phyloP scores from a whole-genome alignment of 2,888 invertebrate species.

The Ellobium chinense region DNA sequence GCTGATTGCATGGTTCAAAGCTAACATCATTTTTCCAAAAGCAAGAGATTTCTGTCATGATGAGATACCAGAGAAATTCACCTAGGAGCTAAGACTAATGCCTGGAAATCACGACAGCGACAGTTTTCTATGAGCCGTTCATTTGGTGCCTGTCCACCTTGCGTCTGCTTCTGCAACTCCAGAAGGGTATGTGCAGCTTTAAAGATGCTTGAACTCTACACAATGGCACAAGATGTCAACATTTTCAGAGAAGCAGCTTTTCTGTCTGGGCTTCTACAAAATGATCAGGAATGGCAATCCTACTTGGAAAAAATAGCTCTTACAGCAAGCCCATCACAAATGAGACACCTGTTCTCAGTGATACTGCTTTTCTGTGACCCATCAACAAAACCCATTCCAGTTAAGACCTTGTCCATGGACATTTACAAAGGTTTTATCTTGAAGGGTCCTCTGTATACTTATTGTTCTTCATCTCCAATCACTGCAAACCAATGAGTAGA shows the following conservation, averaged over 20 bases:
- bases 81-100: conserved; percentile 50
- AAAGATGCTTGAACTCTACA: neutral
- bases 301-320: conserved; percentile 62
- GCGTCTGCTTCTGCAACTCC: conserved; percentile 37
- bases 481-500: no score
- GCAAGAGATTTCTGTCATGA: conserved; percentile 50
- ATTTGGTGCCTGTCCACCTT: conserved; percentile 59
- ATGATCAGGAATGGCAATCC: conserved; percentile 70
- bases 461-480: no score
- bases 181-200: conserved; percentile 13
- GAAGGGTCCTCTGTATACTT: no score
- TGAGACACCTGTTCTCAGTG: conserved; percentile 56
- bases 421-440: no score
- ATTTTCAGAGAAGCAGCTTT: conserved; percentile 72
- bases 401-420: no score
- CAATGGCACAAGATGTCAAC: conserved; percentile 59
- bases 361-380: conserved; percentile 24
- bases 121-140: conserved; percentile 49
- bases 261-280: conserved; percentile 66
- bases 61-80: conserved; percentile 53
- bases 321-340: conserved; percentile 42
- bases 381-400: no score
- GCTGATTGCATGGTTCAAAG: conserved; percentile 45
- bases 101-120: conserved; percentile 23
- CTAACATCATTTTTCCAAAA: conserved; percentile 36